Conservation (phyloP, 2,888 invertebrate genomes). For the Phanerotoma sp. region DNA sequence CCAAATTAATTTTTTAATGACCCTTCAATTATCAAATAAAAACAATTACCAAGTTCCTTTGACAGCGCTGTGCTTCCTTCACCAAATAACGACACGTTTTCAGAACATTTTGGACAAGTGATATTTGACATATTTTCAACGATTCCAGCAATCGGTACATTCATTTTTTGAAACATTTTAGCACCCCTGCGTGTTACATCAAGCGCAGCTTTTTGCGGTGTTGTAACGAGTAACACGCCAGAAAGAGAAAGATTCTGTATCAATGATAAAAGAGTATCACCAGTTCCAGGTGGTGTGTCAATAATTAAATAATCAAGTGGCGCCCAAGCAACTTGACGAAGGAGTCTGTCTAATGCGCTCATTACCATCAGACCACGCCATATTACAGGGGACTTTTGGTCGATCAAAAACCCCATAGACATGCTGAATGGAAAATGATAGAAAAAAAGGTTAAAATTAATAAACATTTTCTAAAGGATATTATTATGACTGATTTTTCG, state of each 20-base stretch:
- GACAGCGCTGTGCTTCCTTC: constrained; percentile 66
- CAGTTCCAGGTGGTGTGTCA: constrained; percentile 97
- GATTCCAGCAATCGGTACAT: constrained; percentile 82
- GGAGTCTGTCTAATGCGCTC: constrained; percentile 85
- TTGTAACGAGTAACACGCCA: constrained; percentile 88
- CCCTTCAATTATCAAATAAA: background rate
- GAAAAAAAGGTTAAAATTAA: too few species aligned
- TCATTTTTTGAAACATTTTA: constrained; percentile 82
- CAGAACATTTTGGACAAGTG: constrained; percentile 75
- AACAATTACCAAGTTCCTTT: constrained; percentile 61
- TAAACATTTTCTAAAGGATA: too few species aligned
- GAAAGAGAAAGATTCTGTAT: constrained; percentile 85
- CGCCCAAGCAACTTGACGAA: constrained; percentile 87
- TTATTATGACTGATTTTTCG: too few species aligned
- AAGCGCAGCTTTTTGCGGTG: constrained; percentile 86
- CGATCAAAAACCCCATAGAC: constrained; percentile 92
- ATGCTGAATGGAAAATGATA: too few species aligned
- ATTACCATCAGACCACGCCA: constrained; percentile 98
- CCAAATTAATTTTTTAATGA: background rate
- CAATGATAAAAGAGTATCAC: constrained; percentile 90
- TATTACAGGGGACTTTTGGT: constrained; percentile 82
- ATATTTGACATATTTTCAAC: constrained; percentile 89
- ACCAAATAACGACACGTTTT: constrained; percentile 74
- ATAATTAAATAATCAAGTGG: constrained; percentile 84
- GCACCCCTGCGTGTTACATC: constrained; percentile 85